Base-by-base conservation (phyloP, 2,113 vertebrate species). In the Chitala chitala region DNA sequence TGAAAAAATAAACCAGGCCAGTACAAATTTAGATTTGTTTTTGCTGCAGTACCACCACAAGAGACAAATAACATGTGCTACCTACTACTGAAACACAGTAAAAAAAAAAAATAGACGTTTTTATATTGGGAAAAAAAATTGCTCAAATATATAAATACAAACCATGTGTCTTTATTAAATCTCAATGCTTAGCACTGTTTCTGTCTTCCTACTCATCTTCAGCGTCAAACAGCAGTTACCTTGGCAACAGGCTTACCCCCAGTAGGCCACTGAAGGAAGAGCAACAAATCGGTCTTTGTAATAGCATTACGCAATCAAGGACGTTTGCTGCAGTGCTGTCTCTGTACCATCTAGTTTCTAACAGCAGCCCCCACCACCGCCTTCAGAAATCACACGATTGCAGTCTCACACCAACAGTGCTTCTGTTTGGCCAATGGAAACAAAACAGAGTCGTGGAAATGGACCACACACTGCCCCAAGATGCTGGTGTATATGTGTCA, bases 181-280 rank as follows among this genome's bases (percentile, higher is more conserved):
- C 81, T 54, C 81, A 84, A 82, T 33, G 56, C 80, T 77, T 87
- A 81, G 82, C 84, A 74, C 80, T 26, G 77, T 84, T 83, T 81
- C 79, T 84, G 80, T 84, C 86, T 77, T 85, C 86, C 87, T 89
- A 88, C 88, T 86, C 85, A 81, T 86, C 81, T 74, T 80, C 80
- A 84, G 87, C 89, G 88, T 88, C 82, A 90, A 87, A 87, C 83
- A 86, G 79, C 78, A 69, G 89, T 91, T 90, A 82, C 90, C 89
- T 77, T 86, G 88, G 89, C 81, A 91, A 91, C 89, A 85, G 80
- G 86, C 80, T 80, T 79, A 86, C n/a, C 80, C 83, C 88, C 85
- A 89, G 89, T 83, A 83, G 87, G 82, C 77, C 84, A 85, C 82
- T 84, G 65, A 82, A 85, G 69, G 77, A 78, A 87, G 82, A 88